These are phyloP conservation scores for Oreochromis mossambicus DNA, from an alignment of 2,797 vertebrate genomes.

Conservation along the genomic window DNA sequence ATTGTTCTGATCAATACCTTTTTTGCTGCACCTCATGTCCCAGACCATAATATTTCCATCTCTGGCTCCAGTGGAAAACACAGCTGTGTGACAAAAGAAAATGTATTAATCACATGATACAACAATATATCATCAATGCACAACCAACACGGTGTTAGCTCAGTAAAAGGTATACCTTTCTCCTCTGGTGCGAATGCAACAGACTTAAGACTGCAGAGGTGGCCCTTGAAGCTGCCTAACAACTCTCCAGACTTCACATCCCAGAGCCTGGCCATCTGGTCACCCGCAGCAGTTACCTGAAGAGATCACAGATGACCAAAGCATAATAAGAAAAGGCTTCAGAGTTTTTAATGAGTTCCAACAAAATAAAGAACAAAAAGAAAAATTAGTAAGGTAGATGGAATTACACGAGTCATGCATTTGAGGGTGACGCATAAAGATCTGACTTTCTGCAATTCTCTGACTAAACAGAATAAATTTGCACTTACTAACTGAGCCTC, in stretches of 20 bases:
- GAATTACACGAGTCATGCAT: background rate
- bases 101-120: background rate
- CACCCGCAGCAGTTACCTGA: conserved; percentile 95
- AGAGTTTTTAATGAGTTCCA: background rate
- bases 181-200: conserved; percentile 89
- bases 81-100: conserved; percentile 71
- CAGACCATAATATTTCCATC: conserved; percentile 98
- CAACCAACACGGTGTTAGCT: background rate
- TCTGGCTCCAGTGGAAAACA: conserved; percentile 94
- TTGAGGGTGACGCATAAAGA: background rate
- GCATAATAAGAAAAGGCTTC: background rate
- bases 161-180: conserved; percentile 71
- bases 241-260: conserved; percentile 86
- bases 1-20: conserved; percentile 74
- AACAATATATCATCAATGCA: background rate
- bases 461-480: background rate
- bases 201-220: conserved; percentile 96
- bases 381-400: background rate
- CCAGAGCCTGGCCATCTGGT: conserved; percentile 94
- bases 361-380: background rate
- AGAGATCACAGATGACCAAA: background rate
- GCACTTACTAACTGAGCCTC: conserved; percentile 86
- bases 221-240: conserved; percentile 91
- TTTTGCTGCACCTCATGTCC: conserved; percentile 96
- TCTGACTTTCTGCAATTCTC: background rate